phyloP scores from a whole-genome alignment of 2,888 invertebrate genomes.

The Hedya salicella region DNA sequence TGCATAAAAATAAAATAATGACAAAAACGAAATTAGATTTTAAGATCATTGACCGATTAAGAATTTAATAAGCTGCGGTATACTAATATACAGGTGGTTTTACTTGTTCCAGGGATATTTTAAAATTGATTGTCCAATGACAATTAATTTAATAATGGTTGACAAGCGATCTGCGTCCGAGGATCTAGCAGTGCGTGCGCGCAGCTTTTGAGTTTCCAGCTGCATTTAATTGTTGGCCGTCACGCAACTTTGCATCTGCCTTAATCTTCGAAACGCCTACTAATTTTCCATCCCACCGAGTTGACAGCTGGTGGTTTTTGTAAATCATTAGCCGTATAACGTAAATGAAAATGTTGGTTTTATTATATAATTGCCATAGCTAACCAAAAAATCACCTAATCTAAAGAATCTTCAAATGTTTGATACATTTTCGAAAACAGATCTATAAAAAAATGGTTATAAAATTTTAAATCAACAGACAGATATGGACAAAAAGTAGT shows the following conservation, averaged over 20 bases:
- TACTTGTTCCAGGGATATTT: not conserved
- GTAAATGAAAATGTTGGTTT: not conserved
- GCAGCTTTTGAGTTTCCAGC: conserved; percentile 42
- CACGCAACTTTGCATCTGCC: conserved; percentile 43
- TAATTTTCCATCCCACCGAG: conserved; percentile 40
- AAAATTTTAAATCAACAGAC: too few relatives aligned
- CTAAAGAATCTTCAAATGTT: too few relatives aligned
- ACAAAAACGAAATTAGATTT: too few relatives aligned
- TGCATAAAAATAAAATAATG: too few relatives aligned
- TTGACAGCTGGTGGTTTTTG: conserved; percentile 35
- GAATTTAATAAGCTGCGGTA: too few relatives aligned
- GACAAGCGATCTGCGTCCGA: conserved; percentile 28
- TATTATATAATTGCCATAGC: not conserved
- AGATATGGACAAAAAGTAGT: too few relatives aligned
- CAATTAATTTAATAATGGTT: conserved; percentile 34
- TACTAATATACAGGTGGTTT: too few relatives aligned
- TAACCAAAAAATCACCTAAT: too few relatives aligned
- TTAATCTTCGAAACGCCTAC: conserved; percentile 41
- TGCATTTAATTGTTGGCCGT: conserved; percentile 40
- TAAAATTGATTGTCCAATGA: conserved; percentile 25
- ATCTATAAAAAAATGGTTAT: too few relatives aligned
- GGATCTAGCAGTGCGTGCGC: conserved; percentile 34
- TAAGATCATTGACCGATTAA: too few relatives aligned
- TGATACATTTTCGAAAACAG: too few relatives aligned
- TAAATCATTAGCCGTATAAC: conserved; percentile 30